These are phyloP conservation scores for Heptranchias perlo DNA, from an alignment of 2,113 vertebrate species.

Conservation along the genomic window DNA sequence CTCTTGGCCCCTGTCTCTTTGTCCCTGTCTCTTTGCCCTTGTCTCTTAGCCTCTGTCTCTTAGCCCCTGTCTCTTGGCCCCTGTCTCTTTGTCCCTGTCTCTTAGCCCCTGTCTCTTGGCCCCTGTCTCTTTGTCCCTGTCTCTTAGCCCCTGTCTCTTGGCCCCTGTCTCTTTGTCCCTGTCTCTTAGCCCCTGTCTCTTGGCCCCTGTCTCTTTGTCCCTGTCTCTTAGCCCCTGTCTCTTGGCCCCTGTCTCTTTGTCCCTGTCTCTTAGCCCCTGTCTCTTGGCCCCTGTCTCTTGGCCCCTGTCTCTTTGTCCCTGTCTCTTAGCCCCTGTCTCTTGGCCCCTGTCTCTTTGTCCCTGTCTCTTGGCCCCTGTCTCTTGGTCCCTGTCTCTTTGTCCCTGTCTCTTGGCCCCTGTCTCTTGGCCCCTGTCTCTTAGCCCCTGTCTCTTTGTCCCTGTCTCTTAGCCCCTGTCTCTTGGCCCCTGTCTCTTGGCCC, in stretches of 20 bases:
- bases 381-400: too few relatives aligned
- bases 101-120: background rate
- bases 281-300: too few relatives aligned
- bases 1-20: background rate
- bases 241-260: background rate
- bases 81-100: background rate
- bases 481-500: too few relatives aligned
- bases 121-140: background rate
- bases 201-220: background rate
- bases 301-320: background rate
- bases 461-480: background rate
- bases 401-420: too few relatives aligned
- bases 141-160: background rate
- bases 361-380: background rate
- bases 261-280: too few relatives aligned
- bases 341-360: background rate
- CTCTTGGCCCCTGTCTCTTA: background rate
- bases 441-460: background rate
- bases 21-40: background rate
- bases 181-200: background rate
- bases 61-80: background rate
- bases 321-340: background rate
- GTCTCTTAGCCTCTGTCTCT: background rate
- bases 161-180: background rate
- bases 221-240: too few relatives aligned